Evolutionary conservation across 1,140 invertebrate species (phyloP), one percentile per base, ranked within the genome.

Genomic region (Bombus turneri): DNA sequence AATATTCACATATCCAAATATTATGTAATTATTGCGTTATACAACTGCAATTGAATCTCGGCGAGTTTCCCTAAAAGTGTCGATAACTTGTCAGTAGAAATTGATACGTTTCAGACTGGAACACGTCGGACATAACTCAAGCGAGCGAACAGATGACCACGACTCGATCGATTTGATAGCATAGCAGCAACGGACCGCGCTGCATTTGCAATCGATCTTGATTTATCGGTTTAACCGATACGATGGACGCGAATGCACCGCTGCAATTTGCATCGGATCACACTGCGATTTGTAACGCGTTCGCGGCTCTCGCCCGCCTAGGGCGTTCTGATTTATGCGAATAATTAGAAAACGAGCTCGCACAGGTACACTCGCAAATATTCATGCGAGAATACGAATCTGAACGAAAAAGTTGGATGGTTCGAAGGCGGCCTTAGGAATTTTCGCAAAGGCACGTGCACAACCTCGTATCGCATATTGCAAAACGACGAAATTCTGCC

Each of bases 261-360:
- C 22, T 39, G 82, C 75, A 84, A 84, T 84, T 84, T 84, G 82
- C 75, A 78, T 84, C 75, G 75, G 66, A 71, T 75, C 82, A 71
- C 75, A 71, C 66, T 28, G 39, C 66, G 75, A 84, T 84, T 79
- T 79, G 75, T 79, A 78, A 34, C 82, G 39, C 37, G 37, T 57
- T 86, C 74, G 66, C 59, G 47, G 47, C 72, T 62, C 64, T 72
- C 69, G 66, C 68, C 57, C 53, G 37, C n/a, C 31, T 41, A 53
- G 41, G 34, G 12, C 37, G n/a, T 22, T 39, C 75, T 78, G 74
- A 84, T 84, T 84, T 84, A 78, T 78, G 64, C 10, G 64, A 83
- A 77, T 83, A 83, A 83, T 83, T 83, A 77, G 81, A 77, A 83
- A 83, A 83, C 73, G 47, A 28, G 72, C 69, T 41, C 18, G 64